Evolutionary conservation across 2,888 invertebrate species (phyloP).

Genomic region (Serripes groenlandicus): DNA sequence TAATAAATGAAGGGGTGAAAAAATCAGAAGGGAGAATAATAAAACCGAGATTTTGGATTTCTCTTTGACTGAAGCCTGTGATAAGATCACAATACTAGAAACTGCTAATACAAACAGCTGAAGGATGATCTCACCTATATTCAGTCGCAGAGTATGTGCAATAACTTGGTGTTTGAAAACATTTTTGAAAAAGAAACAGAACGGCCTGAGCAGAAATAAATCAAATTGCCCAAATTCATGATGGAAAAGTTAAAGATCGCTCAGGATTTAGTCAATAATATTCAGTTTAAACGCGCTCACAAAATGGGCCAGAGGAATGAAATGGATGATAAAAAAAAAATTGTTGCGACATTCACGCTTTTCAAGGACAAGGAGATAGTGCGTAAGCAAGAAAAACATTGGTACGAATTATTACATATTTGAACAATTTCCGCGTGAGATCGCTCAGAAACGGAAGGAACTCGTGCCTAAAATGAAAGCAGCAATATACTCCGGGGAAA

Average conservation of each 20-base stretch:
- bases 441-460: background rate
- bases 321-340: background rate
- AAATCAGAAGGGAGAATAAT: no score
- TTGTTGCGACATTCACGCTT: background rate
- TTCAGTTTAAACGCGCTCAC: background rate
- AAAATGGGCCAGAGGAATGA: conserved; percentile 1
- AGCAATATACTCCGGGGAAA: background rate
- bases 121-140: no score
- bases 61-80: no score
- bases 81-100: no score
- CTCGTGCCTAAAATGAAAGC: background rate
- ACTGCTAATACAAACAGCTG: no score
- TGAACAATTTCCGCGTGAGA: background rate
- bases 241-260: background rate
- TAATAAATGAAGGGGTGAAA: no score
- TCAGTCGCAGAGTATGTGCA: no score
- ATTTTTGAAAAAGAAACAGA: background rate
- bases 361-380: conserved; percentile 4
- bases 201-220: background rate
- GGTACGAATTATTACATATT: no score
- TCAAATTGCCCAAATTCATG: background rate
- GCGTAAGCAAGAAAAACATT: background rate
- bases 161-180: no score
- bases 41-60: no score
- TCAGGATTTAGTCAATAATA: background rate